Base-by-base conservation (phyloP, 2,797 vertebrate genomes). In the Hyperoplus immaculatus region DNA sequence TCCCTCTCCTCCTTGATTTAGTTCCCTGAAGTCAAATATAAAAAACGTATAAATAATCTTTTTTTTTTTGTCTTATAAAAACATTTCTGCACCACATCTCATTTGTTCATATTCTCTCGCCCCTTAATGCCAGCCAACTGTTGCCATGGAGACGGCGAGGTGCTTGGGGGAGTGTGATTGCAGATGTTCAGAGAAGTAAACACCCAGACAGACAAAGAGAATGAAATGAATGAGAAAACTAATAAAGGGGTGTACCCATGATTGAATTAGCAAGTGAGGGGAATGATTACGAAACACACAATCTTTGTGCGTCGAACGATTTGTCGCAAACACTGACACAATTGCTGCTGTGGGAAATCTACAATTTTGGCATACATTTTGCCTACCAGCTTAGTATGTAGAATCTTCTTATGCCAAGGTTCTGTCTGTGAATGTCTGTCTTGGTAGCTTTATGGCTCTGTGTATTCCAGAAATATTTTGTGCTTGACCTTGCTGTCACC, bases 121-220 rank as follows among this genome's bases (percentile, higher is more conserved):
- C 88, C 29, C 90, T 90, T 90, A 93, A 94, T 95, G 93, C 89
- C 93, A 94, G 95, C 95, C 91, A 93, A 85, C 92, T 93, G 96
- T 99, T 97, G 95, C 96, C 96, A 96, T 95, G 96, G 97, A 86
- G 96, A 99, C 96, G 29, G 79, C n/a, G 46, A 82, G 91, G 93
- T 92, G 95, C 95, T 96, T 96, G 93, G 94, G 95, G 96, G 95
- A 96, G 94, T 94, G 93, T 84, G 88, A 92, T 83, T 92, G 91
- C 87, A 95, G 95, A 94, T 78, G 86, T 95, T 94, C 88, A 94
- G 87, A 89, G 69, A 94, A 90, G 88, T 89, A 86, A 88, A 91
- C 84, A 91, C 91, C 87, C 88, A 78, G 89, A 72, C 72, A 69
- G 84, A 92, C 82, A 87, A 87, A 93, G 84, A 71, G 62, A 83